Percentiles rank a stretch among this genome's conserved stretches.
Conservation (phyloP, 2,888 invertebrate genomes). For the Microdon myrmicae region DNA sequence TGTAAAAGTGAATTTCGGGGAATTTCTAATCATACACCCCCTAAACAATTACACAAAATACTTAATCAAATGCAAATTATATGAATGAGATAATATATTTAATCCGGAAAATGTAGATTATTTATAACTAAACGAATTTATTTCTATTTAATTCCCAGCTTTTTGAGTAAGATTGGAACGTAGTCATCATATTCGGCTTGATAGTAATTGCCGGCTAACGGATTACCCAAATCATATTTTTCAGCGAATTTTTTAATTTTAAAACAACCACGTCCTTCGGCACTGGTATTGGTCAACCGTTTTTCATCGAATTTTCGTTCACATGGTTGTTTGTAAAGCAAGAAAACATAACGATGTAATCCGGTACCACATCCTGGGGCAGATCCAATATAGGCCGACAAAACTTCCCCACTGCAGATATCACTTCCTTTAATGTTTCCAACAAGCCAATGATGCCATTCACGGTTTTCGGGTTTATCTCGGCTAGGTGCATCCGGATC, state of each 20-base stretch:
- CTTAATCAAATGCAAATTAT: too few relatives aligned
- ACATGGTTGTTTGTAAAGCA: constrained; percentile 77
- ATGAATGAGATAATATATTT: constrained; percentile 1
- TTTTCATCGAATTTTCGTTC: constrained; percentile 71
- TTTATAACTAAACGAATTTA: constrained; percentile 1
- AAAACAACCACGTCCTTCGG: constrained; percentile 70
- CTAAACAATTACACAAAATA: too few relatives aligned
- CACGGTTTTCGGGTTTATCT: constrained; percentile 80
- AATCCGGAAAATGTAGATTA: not conserved
- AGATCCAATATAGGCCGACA: constrained; percentile 84
- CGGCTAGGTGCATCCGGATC: constrained; percentile 92
- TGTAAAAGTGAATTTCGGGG: too few relatives aligned
- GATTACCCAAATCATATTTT: constrained; percentile 78
- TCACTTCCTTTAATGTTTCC: constrained; percentile 83
- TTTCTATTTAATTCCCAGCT: constrained; percentile 69
- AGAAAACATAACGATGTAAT: constrained; percentile 82
- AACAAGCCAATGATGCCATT: constrained; percentile 93
- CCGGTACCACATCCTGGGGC: constrained; percentile 83
- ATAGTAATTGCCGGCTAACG: constrained; percentile 83
- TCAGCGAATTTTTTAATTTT: constrained; percentile 75
- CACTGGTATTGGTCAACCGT: constrained; percentile 60
- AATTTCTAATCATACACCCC: too few relatives aligned
- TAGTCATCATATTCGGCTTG: constrained; percentile 80
- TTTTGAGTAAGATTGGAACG: constrained; percentile 82
- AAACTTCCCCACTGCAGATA: constrained; percentile 76